phyloP scores from a whole-genome alignment of 2,888 invertebrate species.

The Sphaerophoria rueppellii region DNA sequence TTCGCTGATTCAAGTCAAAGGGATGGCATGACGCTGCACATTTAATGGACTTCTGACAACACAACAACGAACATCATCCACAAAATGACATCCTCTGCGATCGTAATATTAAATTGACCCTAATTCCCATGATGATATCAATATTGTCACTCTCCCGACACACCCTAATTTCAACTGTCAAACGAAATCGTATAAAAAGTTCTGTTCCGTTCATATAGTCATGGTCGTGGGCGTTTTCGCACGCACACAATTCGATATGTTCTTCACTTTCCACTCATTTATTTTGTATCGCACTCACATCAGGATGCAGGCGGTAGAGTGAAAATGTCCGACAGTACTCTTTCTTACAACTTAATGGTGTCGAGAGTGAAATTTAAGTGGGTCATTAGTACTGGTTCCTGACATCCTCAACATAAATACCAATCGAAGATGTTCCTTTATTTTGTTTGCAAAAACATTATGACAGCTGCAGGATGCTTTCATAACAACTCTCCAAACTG shows the following conservation, averaged over 20 bases:
- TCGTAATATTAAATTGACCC: slow-evolving; percentile 55
- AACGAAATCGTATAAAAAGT: slow-evolving; percentile 37
- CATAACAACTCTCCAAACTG: slow-evolving; percentile 26
- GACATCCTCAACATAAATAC: slow-evolving; percentile 39
- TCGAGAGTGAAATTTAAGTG: slow-evolving; percentile 54
- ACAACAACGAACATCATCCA: neutral
- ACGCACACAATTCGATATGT: slow-evolving; percentile 35
- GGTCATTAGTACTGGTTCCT: slow-evolving; percentile 62
- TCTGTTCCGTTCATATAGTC: neutral
- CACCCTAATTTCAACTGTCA: slow-evolving; percentile 51
- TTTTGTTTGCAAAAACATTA: slow-evolving; percentile 60
- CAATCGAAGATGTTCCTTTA: slow-evolving; percentile 10
- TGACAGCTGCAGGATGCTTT: slow-evolving; percentile 63
- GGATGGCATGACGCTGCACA: slow-evolving; percentile 28
- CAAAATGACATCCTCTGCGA: slow-evolving; percentile 8
- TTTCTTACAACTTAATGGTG: slow-evolving; percentile 22
- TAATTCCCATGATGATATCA: slow-evolving; percentile 57
- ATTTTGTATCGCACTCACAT: slow-evolving; percentile 25
- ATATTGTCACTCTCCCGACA: slow-evolving; percentile 39
- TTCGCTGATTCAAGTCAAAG: slow-evolving; percentile 35
- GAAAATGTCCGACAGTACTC: slow-evolving; percentile 49
- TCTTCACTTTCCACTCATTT: slow-evolving; percentile 20
- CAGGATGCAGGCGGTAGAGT: slow-evolving; percentile 40
- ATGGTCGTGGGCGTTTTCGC: slow-evolving; percentile 45
- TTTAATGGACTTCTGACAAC: slow-evolving; percentile 30